These are phyloP conservation scores for Formica selysi DNA, from an alignment of 1,140 invertebrate genomes.

Conservation along the genomic window DNA sequence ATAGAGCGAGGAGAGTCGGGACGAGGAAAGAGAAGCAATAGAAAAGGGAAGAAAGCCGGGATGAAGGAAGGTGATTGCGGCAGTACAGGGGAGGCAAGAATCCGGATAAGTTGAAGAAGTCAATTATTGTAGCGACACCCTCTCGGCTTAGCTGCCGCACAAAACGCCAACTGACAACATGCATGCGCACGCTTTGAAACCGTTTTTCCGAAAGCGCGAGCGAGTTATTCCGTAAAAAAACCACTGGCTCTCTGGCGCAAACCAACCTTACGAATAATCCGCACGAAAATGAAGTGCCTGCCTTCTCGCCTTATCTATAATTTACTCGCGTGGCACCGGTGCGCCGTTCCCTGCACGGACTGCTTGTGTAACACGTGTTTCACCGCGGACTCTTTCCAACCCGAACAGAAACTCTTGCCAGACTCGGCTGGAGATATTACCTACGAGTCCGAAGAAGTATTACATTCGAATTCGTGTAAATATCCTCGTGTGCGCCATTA, in stretches of 20 bases:
- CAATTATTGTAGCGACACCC: constrained; percentile 63
- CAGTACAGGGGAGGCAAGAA: constrained; percentile 44
- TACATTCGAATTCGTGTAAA: constrained; percentile 45
- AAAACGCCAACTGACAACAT: not conserved
- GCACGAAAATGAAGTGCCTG: constrained; percentile 63
- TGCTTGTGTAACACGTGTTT: constrained; percentile 56
- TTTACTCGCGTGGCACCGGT: constrained; percentile 53
- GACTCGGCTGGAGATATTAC: constrained; percentile 43
- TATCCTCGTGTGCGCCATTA: constrained; percentile 13
- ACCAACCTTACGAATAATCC: constrained; percentile 52
- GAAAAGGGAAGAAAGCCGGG: constrained; percentile 42
- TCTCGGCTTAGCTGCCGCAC: constrained; percentile 17
- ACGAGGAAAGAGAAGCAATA: constrained; percentile 17
- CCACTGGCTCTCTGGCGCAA: not conserved
- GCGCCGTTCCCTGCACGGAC: constrained; percentile 42
- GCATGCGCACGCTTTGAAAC: constrained; percentile 18
- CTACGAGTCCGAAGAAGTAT: constrained; percentile 37
- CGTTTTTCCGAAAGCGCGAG: constrained; percentile 23
- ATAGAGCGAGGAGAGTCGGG: constrained; percentile 26
- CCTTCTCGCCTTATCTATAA: constrained; percentile 55
- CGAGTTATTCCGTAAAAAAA: constrained; percentile 16
- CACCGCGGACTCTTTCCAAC: constrained; percentile 38
- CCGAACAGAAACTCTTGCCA: constrained; percentile 33
- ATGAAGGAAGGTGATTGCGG: constrained; percentile 9
- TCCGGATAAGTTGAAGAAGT: constrained; percentile 70